Conservation (phyloP, 53 echinoderm and acorn worm species). For the Patiria pectinifera region DNA sequence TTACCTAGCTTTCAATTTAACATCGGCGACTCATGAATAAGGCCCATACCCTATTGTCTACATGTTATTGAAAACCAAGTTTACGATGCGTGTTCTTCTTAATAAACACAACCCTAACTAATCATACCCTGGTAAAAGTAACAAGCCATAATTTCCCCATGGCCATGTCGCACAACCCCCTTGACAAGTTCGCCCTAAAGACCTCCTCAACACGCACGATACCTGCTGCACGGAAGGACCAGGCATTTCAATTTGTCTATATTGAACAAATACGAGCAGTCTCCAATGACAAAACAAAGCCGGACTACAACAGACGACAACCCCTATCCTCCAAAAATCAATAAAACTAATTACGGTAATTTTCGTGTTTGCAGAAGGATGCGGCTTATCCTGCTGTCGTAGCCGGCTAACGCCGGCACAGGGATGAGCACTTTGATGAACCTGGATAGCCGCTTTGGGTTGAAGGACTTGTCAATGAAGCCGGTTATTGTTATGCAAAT, state of each 20-base stretch:
- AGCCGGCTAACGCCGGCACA: background rate
- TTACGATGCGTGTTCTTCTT: background rate
- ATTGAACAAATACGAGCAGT: slow-evolving; percentile 35
- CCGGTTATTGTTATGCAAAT: slow-evolving; percentile 55
- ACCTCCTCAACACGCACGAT: background rate
- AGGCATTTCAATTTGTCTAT: slow-evolving; percentile 6
- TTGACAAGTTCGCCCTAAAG: slow-evolving; percentile 6
- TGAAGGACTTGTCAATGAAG: slow-evolving; percentile 9
- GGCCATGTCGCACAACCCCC: background rate
- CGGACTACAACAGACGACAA: background rate
- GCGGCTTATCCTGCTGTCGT: background rate
- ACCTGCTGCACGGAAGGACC: background rate
- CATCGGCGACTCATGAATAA: too few relatives aligned
- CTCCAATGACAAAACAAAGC: background rate
- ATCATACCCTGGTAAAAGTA: background rate
- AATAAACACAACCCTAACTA: background rate
- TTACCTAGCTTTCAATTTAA: too few relatives aligned
- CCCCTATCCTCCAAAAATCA: slow-evolving; percentile 24
- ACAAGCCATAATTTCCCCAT: background rate
- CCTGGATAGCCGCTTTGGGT: background rate
- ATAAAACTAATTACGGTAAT: slow-evolving; percentile 49
- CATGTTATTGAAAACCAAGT: too few relatives aligned
- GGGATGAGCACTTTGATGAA: background rate
- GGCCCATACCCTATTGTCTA: too few relatives aligned
- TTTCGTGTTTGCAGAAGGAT: slow-evolving; percentile 31